A percentile compares a stretch with the other conserved stretches of the same genome.
These are phyloP conservation scores for Chrysotoxum bicinctum DNA, from an alignment of 2,888 invertebrate species.

Conservation along the genomic window DNA sequence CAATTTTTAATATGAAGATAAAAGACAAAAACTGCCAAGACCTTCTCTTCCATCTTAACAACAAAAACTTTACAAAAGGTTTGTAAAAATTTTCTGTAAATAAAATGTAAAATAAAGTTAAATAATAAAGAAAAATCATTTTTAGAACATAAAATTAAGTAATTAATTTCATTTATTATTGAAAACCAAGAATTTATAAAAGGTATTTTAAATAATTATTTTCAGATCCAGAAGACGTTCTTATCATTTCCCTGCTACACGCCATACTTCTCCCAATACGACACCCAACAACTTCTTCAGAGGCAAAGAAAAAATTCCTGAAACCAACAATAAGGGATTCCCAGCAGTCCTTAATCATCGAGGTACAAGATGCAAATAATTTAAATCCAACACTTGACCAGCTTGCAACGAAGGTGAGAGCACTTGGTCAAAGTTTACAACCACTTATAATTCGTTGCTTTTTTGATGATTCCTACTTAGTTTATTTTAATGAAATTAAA, in stretches of 20 bases:
- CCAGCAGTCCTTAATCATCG: not conserved
- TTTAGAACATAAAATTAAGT: too few species aligned
- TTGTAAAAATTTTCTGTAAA: too few species aligned
- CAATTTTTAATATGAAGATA: not conserved
- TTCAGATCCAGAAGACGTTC: too few species aligned
- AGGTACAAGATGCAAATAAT: not conserved
- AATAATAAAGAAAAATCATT: too few species aligned
- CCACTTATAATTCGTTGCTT: not conserved
- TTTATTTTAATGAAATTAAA: not conserved
- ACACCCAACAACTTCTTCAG: not conserved
- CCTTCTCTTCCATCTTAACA: not conserved
- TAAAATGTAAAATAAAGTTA: too few species aligned
- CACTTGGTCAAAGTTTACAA: conserved; percentile 8
- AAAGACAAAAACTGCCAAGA: conserved; percentile 3
- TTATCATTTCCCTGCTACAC: not conserved
- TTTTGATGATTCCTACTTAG: not conserved
- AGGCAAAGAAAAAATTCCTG: not conserved
- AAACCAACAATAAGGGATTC: not conserved
- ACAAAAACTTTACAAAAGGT: not conserved
- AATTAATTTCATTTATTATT: too few species aligned
- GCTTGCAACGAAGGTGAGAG: conserved; percentile 8
- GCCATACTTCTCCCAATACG: not conserved
- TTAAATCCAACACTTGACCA: conserved; percentile 12
- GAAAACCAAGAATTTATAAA: too few species aligned
- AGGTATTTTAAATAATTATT: too few species aligned